These are phyloP conservation scores for Vireo altiloquus DNA, from an alignment of 2,113 vertebrate genomes.

Conservation along the genomic window DNA sequence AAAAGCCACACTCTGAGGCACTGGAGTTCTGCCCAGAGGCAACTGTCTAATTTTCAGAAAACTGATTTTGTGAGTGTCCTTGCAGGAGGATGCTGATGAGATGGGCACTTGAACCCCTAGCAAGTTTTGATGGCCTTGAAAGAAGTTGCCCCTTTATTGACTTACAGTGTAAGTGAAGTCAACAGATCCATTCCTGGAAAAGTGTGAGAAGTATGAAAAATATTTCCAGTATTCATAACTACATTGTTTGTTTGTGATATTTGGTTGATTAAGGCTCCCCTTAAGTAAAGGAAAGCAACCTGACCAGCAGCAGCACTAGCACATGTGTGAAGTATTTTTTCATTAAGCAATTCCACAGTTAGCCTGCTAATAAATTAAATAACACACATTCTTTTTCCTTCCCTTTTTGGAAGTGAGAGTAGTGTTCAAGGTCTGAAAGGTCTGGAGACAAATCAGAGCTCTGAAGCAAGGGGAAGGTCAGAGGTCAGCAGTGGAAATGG, in stretches of 20 bases:
- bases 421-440: background rate
- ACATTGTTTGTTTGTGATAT: background rate
- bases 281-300: background rate
- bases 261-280: background rate
- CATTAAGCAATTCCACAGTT: background rate
- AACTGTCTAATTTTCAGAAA: background rate
- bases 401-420: background rate
- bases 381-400: background rate
- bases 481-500: background rate
- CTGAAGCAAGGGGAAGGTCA: background rate
- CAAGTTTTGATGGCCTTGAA: conserved; percentile 75
- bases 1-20: background rate
- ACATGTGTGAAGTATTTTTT: background rate
- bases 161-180: conserved; percentile 60
- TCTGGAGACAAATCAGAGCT: background rate
- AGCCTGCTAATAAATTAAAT: background rate
- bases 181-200: background rate
- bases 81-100: conserved; percentile 72
- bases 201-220: background rate
- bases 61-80: background rate
- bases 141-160: conserved; percentile 68
- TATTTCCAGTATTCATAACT: background rate
- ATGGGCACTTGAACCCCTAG: conserved; percentile 73
- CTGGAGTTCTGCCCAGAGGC: background rate
- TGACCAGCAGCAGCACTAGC: background rate